Evolutionary conservation across 2,797 vertebrate species (phyloP), one percentile per base, ranked within the genome.

Genomic region (Myiotriccus ornatus): DNA sequence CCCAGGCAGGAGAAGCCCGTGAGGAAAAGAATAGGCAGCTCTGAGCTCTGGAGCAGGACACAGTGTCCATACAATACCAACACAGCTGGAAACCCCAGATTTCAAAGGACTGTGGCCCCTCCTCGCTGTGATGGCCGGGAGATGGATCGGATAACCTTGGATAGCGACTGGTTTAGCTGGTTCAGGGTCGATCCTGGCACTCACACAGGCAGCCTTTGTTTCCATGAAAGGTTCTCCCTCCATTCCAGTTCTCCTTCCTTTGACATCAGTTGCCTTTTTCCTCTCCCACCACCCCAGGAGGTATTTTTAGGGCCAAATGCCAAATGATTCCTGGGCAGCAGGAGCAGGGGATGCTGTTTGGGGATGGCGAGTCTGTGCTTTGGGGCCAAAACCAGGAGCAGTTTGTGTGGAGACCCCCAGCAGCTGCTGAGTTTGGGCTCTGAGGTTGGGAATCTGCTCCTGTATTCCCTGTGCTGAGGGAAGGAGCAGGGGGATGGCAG

Each of bases 261-360:
- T 41, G 32, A 35, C 6, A 52, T 12, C 27, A 16, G 13, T 21
- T 67, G 60, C 1, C 34, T 34, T 77, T 73, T 55, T 7, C 7
- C 63, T 47, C 73, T 90, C 80, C 12, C 3, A 2, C n/a, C 10
- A 9, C 32, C 37, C 64, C 21, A 20, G 23, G 64, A 64, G 5
- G 11, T 16, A 12, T 81, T 84, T 49, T 52, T 41, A 59, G 47
- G 47, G 27, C 17, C 30, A 37, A 60, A 44, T 20, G 39, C 37
- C 9, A 5, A 7, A 41, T 8, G 18, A 52, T 32, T 75, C 57
- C 47, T 0, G 0, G 50, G 43, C 37, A 46, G 57, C 0, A 0
- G 56, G 53, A 89, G 37, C 13, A 30, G 25, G 37, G 34, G 12
- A 34, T 47, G 35, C 22, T 35, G 1, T 53, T 9, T 68, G 46